Conservation (phyloP, 2,888 invertebrate species). For the Agapostemon virescens region DNA sequence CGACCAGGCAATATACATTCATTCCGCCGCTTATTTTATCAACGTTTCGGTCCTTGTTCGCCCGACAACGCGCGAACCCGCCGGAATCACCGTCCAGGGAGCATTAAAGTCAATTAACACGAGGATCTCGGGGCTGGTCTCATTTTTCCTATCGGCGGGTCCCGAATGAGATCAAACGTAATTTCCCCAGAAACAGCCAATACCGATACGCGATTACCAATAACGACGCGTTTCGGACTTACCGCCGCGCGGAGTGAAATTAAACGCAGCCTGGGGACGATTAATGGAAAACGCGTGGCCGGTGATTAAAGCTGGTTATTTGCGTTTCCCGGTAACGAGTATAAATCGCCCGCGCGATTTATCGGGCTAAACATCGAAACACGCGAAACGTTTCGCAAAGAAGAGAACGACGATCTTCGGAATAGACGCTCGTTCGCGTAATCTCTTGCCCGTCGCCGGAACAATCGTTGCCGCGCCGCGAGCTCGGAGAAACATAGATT, state of each 20-base stretch:
- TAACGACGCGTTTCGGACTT: slow-evolving; percentile 23
- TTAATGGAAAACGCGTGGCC: slow-evolving; percentile 33
- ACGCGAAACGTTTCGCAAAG: not conserved
- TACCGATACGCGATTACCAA: slow-evolving; percentile 34
- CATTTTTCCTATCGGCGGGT: not conserved
- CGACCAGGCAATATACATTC: not conserved
- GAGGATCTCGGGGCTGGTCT: not conserved
- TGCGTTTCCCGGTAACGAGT: slow-evolving; percentile 33
- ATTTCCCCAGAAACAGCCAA: slow-evolving; percentile 31
- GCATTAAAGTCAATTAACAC: slow-evolving; percentile 24
- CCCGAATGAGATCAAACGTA: slow-evolving; percentile 28
- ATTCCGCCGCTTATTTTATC: not conserved
- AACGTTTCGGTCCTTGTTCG: not conserved
- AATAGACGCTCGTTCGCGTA: not conserved
- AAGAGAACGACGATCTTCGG: not conserved
- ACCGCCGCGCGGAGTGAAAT: slow-evolving; percentile 25
- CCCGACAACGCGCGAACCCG: not conserved
- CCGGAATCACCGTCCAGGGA: not conserved
- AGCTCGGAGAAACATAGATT: not conserved
- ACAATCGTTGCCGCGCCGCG: not conserved
- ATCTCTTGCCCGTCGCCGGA: not conserved
- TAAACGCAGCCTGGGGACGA: slow-evolving; percentile 35
- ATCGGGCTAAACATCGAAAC: slow-evolving; percentile 2
- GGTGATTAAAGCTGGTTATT: slow-evolving; percentile 41
- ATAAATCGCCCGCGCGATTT: slow-evolving; percentile 28